Evolutionary conservation across 2,888 invertebrate species (phyloP), one percentile per base, ranked within the genome.

Genomic region (Lasioglossum marginatum): DNA sequence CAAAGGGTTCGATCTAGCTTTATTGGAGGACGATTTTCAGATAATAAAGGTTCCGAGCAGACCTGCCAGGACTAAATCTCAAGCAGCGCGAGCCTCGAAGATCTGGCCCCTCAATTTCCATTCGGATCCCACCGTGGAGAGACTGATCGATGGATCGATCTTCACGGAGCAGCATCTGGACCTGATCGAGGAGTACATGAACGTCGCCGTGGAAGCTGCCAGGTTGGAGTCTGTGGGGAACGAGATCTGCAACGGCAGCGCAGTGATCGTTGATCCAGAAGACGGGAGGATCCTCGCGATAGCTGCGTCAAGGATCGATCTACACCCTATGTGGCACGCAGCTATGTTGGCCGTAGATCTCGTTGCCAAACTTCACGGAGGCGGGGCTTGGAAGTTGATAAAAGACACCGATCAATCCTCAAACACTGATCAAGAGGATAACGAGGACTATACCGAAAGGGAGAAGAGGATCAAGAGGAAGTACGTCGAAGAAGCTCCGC

Each of bases 31-130:
- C 23, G 95, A 96, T 82, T 96, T 97, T 6, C 95, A 96, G 90
- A 94, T 96, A 8, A 89, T 96, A 0, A 92, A 96, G 6, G 97
- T 98, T 0, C 97, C 98, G 0, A 94, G 95, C 37, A 91, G 92
- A n/a, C 94, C 96, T 12, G 97, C 98, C 0, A 96, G 96, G 92
- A 96, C 97, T 0, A 96, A 96, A 77, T 95, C 95, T 70, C 98
- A 98, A 92, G 97, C 97, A 92, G 95, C 96, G 0, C 95, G 95
- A 88, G 96, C 96, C 8, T 96, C 96, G 23, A 95, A 96, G 78
- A 94, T 96, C 70, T 99, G 99, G 99, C 97, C 98, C 0, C 97
- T 97, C 79, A 98, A 98, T 93, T 98, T 98, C 93, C 98, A 98
- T 95, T 97, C 97, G 0, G 97, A 98, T 92, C 96, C 96, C 85